Evolutionary conservation across 2,888 invertebrate species (phyloP).

Genomic region (Gerris lacustris): DNA sequence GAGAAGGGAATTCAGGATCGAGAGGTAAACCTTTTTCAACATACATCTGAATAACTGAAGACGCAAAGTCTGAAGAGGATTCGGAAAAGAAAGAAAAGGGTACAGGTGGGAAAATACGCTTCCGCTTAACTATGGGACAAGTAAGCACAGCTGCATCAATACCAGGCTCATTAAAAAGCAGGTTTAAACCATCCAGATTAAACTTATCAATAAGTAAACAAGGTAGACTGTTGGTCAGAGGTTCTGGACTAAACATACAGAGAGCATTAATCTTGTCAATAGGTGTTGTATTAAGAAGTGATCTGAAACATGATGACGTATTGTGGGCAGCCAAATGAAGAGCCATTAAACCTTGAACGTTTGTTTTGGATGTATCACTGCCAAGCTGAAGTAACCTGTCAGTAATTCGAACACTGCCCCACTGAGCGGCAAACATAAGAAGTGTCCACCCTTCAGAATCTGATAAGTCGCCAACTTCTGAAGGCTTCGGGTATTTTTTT

Average conservation of each 20-base stretch:
- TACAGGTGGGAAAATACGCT: not conserved
- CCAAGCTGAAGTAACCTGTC: not conserved
- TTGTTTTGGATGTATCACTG: not conserved
- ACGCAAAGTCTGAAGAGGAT: not conserved
- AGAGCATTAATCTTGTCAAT: not conserved
- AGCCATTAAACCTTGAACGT: not conserved
- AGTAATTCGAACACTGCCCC: not conserved
- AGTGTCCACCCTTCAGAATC: not conserved
- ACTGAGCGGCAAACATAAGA: conserved; percentile 6
- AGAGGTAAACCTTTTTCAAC: not conserved
- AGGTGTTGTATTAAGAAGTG: not conserved
- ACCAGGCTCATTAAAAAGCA: not conserved
- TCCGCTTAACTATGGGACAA: not conserved
- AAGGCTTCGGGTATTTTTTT: not conserved
- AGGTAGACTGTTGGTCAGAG: not conserved
- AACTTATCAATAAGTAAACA: not conserved
- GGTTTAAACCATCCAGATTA: not conserved
- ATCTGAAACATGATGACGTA: not conserved
- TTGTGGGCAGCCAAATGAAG: conserved; percentile 4
- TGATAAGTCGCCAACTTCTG: not conserved
- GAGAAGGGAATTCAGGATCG: not conserved
- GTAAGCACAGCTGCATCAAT: not conserved
- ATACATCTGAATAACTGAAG: not conserved
- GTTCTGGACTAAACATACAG: not conserved
- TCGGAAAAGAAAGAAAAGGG: not conserved